phyloP scores from a whole-genome alignment of 1,140 invertebrate genomes.

The Plectrocnemia conspersa region DNA sequence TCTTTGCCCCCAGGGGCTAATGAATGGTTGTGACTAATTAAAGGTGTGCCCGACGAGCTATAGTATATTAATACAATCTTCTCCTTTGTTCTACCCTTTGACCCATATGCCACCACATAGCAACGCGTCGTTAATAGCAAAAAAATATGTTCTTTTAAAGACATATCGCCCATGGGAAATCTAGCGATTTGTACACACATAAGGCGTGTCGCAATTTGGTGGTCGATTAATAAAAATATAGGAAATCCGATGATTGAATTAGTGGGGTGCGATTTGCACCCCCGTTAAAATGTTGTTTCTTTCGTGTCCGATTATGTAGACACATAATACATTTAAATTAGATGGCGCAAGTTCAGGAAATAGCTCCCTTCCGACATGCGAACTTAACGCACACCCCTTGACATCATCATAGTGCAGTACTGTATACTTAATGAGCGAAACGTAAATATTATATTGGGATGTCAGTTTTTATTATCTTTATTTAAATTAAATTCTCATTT shows the following conservation, averaged over 20 bases:
- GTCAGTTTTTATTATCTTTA: too few species aligned
- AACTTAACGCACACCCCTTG: slow-evolving; percentile 22
- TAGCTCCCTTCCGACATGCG: slow-evolving; percentile 34
- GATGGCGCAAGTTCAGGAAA: slow-evolving; percentile 32
- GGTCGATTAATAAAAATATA: too few species aligned
- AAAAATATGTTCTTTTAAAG: too few species aligned
- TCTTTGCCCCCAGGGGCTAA: slow-evolving; percentile 23
- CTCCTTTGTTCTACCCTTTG: slow-evolving; percentile 1
- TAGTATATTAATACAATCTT: slow-evolving; percentile 2
- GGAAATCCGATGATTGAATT: too few species aligned
- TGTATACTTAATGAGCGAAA: neutral
- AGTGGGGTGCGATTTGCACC: too few species aligned
- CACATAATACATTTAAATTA: slow-evolving; percentile 34
- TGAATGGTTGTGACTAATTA: slow-evolving; percentile 32
- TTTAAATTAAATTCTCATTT: too few species aligned
- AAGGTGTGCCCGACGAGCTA: slow-evolving; percentile 26
- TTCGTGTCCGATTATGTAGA: slow-evolving; percentile 12
- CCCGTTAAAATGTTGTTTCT: too few species aligned
- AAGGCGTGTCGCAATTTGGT: too few species aligned
- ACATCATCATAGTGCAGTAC: neutral
- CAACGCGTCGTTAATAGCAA: too few species aligned
- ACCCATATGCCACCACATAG: neutral
- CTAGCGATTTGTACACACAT: too few species aligned
- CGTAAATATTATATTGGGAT: too few species aligned
- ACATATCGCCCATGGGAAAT: too few species aligned